phyloP scores from a whole-genome alignment of 2,113 vertebrate genomes.

The Apus apus region DNA sequence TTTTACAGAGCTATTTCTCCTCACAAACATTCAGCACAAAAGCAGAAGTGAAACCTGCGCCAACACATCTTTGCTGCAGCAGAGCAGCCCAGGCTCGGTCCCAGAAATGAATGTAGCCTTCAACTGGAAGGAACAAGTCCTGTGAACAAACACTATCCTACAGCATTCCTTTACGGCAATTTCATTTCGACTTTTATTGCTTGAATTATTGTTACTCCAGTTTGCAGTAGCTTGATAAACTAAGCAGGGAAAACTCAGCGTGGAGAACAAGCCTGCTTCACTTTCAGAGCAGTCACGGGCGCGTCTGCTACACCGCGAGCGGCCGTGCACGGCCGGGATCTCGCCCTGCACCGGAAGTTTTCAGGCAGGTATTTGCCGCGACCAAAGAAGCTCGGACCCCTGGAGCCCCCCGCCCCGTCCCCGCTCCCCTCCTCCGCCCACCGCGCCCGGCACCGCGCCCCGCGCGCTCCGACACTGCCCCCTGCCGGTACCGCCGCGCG shows the following conservation, averaged over 20 bases:
- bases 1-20: neutral
- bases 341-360: fast-evolving
- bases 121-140: neutral
- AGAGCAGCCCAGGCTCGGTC: neutral
- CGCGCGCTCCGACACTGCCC: too few species aligned
- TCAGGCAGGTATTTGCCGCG: fast-evolving
- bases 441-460: too few species aligned
- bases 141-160: neutral
- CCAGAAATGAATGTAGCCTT: fast-evolving
- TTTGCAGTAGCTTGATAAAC: neutral
- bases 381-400: fast-evolving
- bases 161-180: neutral
- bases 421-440: neutral
- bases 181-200: neutral
- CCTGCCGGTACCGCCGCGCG: too few species aligned
- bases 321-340: neutral
- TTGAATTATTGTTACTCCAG: neutral
- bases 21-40: too few species aligned
- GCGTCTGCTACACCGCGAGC: fast-evolving
- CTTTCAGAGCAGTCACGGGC: neutral
- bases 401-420: neutral
- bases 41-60: neutral
- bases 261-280: too few species aligned
- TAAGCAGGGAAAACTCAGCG: too few species aligned
- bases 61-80: fast-evolving